These are phyloP conservation scores for Orthonevra nobilis DNA, from an alignment of 2,888 invertebrate genomes.

Conservation along the genomic window DNA sequence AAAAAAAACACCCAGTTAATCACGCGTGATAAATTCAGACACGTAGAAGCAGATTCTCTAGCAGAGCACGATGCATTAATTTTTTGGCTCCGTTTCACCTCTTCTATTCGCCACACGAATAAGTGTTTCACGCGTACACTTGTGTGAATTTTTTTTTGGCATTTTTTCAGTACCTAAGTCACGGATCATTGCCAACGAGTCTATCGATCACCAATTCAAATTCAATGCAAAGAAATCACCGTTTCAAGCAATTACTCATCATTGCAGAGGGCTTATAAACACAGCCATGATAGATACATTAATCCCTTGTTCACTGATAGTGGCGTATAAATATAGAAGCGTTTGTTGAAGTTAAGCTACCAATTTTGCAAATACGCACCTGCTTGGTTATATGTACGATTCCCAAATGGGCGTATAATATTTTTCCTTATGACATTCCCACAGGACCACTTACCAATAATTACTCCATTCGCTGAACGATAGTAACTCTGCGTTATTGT, in stretches of 20 bases:
- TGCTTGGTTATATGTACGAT: background rate
- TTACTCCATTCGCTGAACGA: slow-evolving; percentile 97
- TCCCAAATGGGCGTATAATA: slow-evolving; percentile 13
- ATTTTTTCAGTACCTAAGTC: background rate
- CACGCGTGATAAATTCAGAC: slow-evolving; percentile 43
- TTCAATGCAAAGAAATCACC: background rate
- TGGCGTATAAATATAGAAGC: slow-evolving; percentile 52
- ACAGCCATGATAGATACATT: slow-evolving; percentile 4
- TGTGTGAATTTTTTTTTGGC: background rate
- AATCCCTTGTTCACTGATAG: slow-evolving; percentile 4
- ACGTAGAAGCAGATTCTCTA: background rate
- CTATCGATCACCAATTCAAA: slow-evolving; percentile 2
- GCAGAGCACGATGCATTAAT: background rate
- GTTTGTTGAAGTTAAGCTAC: too few relatives aligned
- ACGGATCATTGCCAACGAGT: slow-evolving; percentile 28
- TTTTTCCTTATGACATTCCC: background rate
- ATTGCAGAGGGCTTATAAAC: background rate
- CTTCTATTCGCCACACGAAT: slow-evolving; percentile 12
- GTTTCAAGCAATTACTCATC: slow-evolving; percentile 35
- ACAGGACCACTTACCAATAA: slow-evolving; percentile 85
- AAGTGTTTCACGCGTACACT: slow-evolving; percentile 1
- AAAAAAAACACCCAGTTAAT: background rate
- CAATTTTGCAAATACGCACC: background rate
- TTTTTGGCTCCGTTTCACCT: slow-evolving; percentile 23
- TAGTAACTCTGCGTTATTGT: slow-evolving; percentile 99